Percentiles rank a stretch among this genome's conserved stretches.
These are phyloP conservation scores for Pantherophis alleghaniensis DNA, from an alignment of 2,797 vertebrate species.

Conservation along the genomic window DNA sequence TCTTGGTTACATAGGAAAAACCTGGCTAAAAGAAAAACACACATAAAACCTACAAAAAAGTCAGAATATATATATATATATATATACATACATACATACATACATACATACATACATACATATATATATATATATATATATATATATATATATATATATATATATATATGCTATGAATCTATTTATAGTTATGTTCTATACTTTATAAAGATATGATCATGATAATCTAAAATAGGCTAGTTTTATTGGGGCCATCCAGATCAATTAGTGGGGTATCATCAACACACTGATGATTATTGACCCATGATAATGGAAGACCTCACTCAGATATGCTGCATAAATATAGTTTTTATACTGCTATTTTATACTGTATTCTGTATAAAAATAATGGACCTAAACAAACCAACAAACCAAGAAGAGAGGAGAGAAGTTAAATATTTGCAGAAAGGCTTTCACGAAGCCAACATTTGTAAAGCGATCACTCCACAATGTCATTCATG, in stretches of 20 bases:
- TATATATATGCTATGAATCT: not conserved
- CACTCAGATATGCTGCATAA: not conserved
- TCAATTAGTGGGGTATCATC: not conserved
- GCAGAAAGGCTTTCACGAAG: not conserved
- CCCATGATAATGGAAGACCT: not conserved
- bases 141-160: too few species aligned
- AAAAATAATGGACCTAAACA: not conserved
- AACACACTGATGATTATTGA: not conserved
- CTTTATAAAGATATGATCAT: not conserved
- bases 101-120: too few species aligned
- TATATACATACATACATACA: too few species aligned
- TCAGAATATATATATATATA: too few species aligned
- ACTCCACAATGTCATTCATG: not conserved
- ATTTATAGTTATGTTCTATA: not conserved
- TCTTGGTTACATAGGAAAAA: too few species aligned
- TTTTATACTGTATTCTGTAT: not conserved
- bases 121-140: too few species aligned
- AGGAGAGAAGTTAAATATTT: not conserved
- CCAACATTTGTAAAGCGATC: not conserved
- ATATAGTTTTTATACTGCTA: not conserved
- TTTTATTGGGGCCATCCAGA: not conserved
- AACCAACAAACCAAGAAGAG: not conserved
- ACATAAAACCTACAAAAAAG: too few species aligned
- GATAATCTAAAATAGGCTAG: not conserved
- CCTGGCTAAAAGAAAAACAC: too few species aligned